A percentile compares a stretch with the other conserved stretches of the same genome.
These are phyloP conservation scores for Nezara viridula DNA, from an alignment of 2,888 invertebrate species.

Conservation along the genomic window DNA sequence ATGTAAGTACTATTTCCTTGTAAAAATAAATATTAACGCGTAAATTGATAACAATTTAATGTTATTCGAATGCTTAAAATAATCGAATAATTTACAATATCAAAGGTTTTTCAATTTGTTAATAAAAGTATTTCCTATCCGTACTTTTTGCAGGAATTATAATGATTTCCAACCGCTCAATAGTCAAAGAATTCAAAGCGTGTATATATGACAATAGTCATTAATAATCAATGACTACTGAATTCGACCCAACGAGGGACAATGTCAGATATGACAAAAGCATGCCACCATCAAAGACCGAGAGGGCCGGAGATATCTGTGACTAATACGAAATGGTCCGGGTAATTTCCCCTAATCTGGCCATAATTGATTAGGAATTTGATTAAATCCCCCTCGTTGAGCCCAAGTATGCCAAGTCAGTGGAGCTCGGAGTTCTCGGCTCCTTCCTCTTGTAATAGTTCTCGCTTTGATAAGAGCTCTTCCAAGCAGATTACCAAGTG, in stretches of 20 bases:
- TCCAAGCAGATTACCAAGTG: neutral
- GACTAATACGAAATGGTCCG: neutral
- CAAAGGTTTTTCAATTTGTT: too few relatives aligned
- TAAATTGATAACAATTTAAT: too few relatives aligned
- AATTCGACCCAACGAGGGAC: neutral
- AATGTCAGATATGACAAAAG: neutral
- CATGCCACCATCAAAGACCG: neutral
- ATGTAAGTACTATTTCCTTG: too few relatives aligned
- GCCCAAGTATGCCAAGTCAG: neutral
- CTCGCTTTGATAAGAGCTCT: neutral
- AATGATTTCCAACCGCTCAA: too few relatives aligned
- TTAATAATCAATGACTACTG: neutral
- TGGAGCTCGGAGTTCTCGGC: neutral
- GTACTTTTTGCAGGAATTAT: too few relatives aligned
- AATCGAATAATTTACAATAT: too few relatives aligned
- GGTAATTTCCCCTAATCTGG: neutral
- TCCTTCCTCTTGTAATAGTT: neutral
- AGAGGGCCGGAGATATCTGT: neutral
- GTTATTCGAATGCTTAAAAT: too few relatives aligned
- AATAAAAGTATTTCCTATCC: too few relatives aligned
- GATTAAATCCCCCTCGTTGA: neutral
- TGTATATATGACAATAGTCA: neutral
- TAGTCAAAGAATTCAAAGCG: too few relatives aligned
- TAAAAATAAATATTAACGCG: too few relatives aligned
- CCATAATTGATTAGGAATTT: slow-evolving; percentile 17